Percentiles rank a stretch among this genome's conserved stretches.
Evolutionary conservation across 1,140 invertebrate genomes (phyloP).

Genomic region (Hyphantria cunea): DNA sequence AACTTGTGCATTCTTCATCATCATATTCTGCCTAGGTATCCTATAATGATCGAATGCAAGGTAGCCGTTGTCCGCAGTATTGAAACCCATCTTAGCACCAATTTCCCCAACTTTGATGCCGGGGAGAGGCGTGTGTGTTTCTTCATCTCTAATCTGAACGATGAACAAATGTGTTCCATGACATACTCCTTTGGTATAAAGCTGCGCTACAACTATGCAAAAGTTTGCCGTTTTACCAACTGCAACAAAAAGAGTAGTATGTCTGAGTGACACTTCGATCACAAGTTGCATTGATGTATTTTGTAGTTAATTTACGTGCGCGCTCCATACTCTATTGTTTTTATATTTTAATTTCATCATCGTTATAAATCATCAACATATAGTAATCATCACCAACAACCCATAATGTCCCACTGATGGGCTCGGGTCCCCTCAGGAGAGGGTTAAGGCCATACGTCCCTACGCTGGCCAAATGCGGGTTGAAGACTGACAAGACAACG

Average conservation of each 20-base stretch:
- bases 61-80: conserved; percentile 94
- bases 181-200: conserved; percentile 91
- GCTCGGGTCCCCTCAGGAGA: too few relatives aligned
- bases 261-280: too few relatives aligned
- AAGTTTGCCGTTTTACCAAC: conserved; percentile 97
- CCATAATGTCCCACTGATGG: too few relatives aligned
- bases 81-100: conserved; percentile 95
- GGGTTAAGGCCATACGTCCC: too few relatives aligned
- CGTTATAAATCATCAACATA: too few relatives aligned
- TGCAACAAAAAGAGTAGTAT: conserved; percentile 72
- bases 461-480: too few relatives aligned
- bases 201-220: conserved; percentile 93
- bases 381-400: too few relatives aligned
- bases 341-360: too few relatives aligned
- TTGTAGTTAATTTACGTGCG: too few relatives aligned
- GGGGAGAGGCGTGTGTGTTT: conserved; percentile 92
- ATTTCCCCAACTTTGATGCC: conserved; percentile 97
- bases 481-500: too few relatives aligned
- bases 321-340: too few relatives aligned
- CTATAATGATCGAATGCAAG: conserved; percentile 91
- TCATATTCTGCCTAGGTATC: conserved; percentile 93
- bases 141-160: conserved; percentile 93
- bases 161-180: conserved; percentile 96
- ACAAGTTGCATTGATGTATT: too few relatives aligned
- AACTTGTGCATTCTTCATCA: conserved; percentile 97